These are phyloP conservation scores for Anguilla anguilla DNA, from an alignment of 2,797 vertebrate genomes.

Conservation along the genomic window DNA sequence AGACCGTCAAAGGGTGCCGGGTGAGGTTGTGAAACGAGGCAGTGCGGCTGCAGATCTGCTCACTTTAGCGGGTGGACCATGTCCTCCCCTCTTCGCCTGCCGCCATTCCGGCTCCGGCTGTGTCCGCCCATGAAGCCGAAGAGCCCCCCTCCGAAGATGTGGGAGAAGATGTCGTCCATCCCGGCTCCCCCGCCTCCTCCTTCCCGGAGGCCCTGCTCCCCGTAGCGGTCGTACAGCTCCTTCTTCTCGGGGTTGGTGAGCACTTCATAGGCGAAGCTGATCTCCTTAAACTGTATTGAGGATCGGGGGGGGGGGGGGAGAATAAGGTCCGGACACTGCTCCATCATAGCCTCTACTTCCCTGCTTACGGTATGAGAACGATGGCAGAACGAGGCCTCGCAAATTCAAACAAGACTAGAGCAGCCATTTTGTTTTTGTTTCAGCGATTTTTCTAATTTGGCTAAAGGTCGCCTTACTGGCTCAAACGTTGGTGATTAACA, in stretches of 20 bases:
- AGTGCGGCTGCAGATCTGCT: slow-evolving; percentile 46
- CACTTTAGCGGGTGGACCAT: slow-evolving; percentile 98
- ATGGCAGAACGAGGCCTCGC: background rate
- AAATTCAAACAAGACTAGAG: background rate
- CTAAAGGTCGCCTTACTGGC: background rate
- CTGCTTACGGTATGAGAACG: background rate
- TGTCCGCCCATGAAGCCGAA: slow-evolving; percentile 98
- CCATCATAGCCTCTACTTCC: background rate
- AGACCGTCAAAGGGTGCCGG: background rate
- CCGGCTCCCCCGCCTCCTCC: slow-evolving; percentile 90
- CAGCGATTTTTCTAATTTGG: background rate
- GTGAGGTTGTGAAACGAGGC: background rate
- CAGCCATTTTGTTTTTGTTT: background rate
- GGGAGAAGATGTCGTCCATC: slow-evolving; percentile 99
- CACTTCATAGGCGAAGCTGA: slow-evolving; percentile 98
- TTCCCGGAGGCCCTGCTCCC: slow-evolving; percentile 96
- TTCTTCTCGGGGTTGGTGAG: slow-evolving; percentile 96
- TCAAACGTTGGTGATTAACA: background rate
- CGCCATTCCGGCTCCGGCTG: slow-evolving; percentile 86
- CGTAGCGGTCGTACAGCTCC: slow-evolving; percentile 94
- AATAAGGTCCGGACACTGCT: background rate
- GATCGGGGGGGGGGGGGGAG: too few species aligned
- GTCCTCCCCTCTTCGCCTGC: slow-evolving; percentile 94
- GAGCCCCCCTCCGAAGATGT: slow-evolving; percentile 96
- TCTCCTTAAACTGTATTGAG: slow-evolving; percentile 92